Percentiles rank a stretch among this genome's conserved stretches.
Evolutionary conservation across 2,113 vertebrate genomes (phyloP).

Genomic region (Mesitornis unicolor): DNA sequence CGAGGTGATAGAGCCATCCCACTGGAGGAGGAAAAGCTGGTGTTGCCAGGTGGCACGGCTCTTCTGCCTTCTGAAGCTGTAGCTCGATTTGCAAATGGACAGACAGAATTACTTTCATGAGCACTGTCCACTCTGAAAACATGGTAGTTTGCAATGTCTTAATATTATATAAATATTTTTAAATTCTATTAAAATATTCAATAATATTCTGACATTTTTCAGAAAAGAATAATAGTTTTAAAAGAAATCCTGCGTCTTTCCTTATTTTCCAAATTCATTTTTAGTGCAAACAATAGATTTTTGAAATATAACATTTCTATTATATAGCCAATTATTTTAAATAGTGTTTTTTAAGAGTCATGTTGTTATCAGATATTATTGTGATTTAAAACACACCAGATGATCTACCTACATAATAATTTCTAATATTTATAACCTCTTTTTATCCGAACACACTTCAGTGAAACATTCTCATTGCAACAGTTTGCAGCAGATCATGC

Average conservation of each 20-base stretch:
- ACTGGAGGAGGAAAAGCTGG: neutral
- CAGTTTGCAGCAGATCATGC: neutral
- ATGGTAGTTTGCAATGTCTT: neutral
- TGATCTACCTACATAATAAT: neutral
- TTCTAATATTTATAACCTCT: neutral
- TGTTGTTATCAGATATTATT: neutral
- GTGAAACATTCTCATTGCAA: neutral
- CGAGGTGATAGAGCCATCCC: rapidly evolving
- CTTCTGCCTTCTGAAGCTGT: neutral
- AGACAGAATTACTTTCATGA: neutral
- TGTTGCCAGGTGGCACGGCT: neutral
- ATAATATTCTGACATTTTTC: neutral
- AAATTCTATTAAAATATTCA: neutral
- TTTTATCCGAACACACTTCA: neutral
- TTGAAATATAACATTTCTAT: neutral
- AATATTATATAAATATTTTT: too few relatives aligned
- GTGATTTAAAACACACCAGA: neutral
- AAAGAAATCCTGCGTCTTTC: neutral
- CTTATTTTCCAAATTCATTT: neutral
- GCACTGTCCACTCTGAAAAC: neutral
- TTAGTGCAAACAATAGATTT: neutral
- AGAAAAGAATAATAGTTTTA: neutral
- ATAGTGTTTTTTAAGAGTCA: neutral
- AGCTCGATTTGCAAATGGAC: neutral
- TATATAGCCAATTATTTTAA: neutral